phyloP scores from a whole-genome alignment of 2,888 invertebrate genomes.

The Eustalomyia histrio region DNA sequence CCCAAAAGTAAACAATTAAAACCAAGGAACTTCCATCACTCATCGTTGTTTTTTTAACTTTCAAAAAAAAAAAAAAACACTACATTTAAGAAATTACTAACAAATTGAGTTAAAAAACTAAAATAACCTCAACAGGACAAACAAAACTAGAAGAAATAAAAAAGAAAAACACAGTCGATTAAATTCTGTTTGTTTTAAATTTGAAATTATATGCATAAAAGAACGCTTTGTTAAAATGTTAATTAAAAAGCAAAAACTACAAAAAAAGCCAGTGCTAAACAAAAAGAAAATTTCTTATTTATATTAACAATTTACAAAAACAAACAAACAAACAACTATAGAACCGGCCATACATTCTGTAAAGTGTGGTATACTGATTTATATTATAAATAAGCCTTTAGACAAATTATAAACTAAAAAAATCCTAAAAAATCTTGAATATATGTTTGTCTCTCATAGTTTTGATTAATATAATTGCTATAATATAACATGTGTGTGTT shows the following conservation, averaged over 20 bases:
- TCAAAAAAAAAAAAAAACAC: conserved; percentile 1
- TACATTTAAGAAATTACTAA: conserved; percentile 48
- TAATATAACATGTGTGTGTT: no score
- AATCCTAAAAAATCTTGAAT: conserved; percentile 31
- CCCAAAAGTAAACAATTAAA: conserved; percentile 44
- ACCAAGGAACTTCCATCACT: conserved; percentile 53
- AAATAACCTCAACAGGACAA: conserved; percentile 39
- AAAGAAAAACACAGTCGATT: background rate
- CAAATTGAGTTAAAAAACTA: conserved; percentile 38
- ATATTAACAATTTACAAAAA: conserved; percentile 49
- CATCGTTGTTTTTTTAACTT: conserved; percentile 32
- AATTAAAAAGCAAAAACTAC: conserved; percentile 14
- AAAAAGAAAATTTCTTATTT: conserved; percentile 24
- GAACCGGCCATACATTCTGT: conserved; percentile 56
- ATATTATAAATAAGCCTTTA: conserved; percentile 41
- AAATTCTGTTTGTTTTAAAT: conserved; percentile 20
- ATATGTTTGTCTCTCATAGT: conserved; percentile 18
- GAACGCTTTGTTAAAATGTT: conserved; percentile 29
- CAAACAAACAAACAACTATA: conserved; percentile 31
- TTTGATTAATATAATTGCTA: background rate
- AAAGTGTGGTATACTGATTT: conserved; percentile 48
- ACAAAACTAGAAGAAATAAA: background rate
- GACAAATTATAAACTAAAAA: conserved; percentile 39
- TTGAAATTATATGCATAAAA: conserved; percentile 1
- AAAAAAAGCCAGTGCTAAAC: conserved; percentile 41